Conservation (phyloP, 2,888 invertebrate species). For the Pammene aurita region DNA sequence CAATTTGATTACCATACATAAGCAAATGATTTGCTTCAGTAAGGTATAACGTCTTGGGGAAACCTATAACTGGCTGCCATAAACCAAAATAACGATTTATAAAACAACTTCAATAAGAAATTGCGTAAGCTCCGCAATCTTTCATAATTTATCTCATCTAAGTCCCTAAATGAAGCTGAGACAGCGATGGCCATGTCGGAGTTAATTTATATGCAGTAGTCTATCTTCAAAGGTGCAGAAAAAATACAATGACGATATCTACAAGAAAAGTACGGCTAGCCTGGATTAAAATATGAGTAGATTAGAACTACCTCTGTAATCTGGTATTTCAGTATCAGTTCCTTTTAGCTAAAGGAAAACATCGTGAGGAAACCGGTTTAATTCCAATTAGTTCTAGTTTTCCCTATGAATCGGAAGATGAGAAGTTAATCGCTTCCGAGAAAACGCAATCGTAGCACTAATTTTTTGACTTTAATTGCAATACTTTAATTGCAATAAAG, state of each 20-base stretch:
- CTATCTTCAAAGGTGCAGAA: not conserved
- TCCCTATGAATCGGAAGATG: no score
- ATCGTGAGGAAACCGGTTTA: no score
- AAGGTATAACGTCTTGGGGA: not conserved
- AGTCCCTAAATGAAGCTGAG: conserved; percentile 27
- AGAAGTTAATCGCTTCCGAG: no score
- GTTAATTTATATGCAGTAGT: not conserved
- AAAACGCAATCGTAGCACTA: no score
- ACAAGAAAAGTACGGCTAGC: no score
- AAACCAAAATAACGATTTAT: conserved; percentile 3
- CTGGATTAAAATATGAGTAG: no score
- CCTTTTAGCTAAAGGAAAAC: no score
- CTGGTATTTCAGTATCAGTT: no score
- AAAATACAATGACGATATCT: not conserved
- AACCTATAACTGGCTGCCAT: not conserved
- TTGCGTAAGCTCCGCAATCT: conserved; percentile 10
- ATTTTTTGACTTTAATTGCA: no score
- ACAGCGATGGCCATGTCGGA: not conserved
- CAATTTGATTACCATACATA: not conserved
- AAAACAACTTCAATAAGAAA: conserved; percentile 9
- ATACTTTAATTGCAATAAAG: no score
- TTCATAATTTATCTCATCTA: conserved; percentile 27
- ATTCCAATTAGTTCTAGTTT: no score
- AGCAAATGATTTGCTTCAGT: not conserved
- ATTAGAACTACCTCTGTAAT: no score